Base-by-base conservation (phyloP, 2,888 invertebrate species). In the Lutraria lutraria region DNA sequence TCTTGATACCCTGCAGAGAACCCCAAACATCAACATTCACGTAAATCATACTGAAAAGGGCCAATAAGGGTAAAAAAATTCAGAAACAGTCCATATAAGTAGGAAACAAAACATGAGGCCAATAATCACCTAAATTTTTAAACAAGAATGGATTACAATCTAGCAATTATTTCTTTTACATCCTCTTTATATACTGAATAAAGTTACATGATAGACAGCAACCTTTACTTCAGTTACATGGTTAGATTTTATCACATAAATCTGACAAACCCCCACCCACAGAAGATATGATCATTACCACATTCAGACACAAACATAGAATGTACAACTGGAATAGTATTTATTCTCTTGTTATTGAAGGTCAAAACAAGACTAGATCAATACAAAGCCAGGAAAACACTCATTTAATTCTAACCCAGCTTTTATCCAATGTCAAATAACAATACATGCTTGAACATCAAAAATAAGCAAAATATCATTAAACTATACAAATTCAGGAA, bases 331-430 rank as follows among this genome's bases (percentile, higher is more conserved):
- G 63, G 25, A 68, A 68, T 68, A 25, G 25, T 68, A n/a, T 68
- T 68, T 68, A 68, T 68, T 68, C 63, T 13, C 25, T 68, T 68
- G 63, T 68, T 68, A 25, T 25, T 68, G 63, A 68, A 68, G 63
- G 63, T 25, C 63, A 68, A 68, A 68, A 68, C 63, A 68, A 68
- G 63, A 25, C 25, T 68, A 25, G 63, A 68, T 68, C 63, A 68
- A 68, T 68, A 68, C 63, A 3, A 19, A 68, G 63, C 63, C 63
- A 25, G 25, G 63, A 68, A 43, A 68, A 68, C 25, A 68, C 63
- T 68, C 63, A 25, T 6, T 68, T 10, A 25, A 68, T 68, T 25
- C 12, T 68, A 68, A 68, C 63, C 63, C 25, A 68, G 63, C 63
- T 68, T 68, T 68, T 25, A 68, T 25, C 63, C 63, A 68, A 68